Conservation (phyloP, 2,797 vertebrate genomes). For the Girardinus metallicus region DNA sequence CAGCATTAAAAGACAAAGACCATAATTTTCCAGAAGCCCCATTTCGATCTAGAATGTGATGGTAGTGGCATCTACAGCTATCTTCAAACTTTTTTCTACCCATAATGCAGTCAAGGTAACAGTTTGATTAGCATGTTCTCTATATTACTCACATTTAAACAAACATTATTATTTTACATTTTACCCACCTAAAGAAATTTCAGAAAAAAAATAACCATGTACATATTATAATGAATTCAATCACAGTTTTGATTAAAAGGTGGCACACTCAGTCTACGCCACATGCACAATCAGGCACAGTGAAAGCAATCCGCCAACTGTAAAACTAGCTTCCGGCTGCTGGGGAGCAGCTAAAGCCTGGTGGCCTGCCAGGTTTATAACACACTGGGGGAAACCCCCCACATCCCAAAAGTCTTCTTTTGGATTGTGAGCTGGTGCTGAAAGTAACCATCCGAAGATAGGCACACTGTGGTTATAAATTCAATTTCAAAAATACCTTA, state of each 20-base stretch:
- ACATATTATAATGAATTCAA: neutral
- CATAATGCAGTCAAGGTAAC: neutral
- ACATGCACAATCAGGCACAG: neutral
- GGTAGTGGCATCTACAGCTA: neutral
- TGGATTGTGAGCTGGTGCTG: neutral
- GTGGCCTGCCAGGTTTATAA: neutral
- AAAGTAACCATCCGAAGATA: neutral
- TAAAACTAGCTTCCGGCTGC: neutral
- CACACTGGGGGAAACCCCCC: neutral
- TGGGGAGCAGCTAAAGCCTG: too few relatives aligned
- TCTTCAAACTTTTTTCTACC: neutral
- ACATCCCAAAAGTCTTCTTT: neutral
- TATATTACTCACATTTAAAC: neutral
- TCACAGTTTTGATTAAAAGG: neutral
- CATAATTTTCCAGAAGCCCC: neutral
- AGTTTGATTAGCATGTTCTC: neutral
- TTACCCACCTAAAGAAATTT: neutral
- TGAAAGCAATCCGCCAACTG: neutral
- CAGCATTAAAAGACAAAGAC: conserved; percentile 38
- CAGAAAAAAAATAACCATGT: neutral
- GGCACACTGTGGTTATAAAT: neutral
- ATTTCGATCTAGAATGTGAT: conserved; percentile 15
- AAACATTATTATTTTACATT: neutral
- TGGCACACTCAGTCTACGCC: neutral
- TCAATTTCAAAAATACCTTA: too few relatives aligned